phyloP scores from a whole-genome alignment of 1,140 invertebrate genomes.

The Apis mellifera region Amel_HAv3.1 CM009938.2:4347501-4348000 shows the following conservation, averaged over 20 bases:
- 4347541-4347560: constrained; percentile 42
- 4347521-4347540: constrained; percentile 49
- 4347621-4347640: constrained; percentile 40
- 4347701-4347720: too few relatives aligned
- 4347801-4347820: not conserved
- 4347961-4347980: too few relatives aligned
- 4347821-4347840: not conserved
- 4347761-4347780: constrained; percentile 46
- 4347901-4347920: too few relatives aligned
- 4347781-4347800: constrained; percentile 11
- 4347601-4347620: constrained; percentile 32
- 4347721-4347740: constrained; percentile 23
- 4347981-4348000: too few relatives aligned
- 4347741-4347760: constrained; percentile 39
- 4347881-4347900: too few relatives aligned
- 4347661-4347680: not conserved
- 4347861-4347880: too few relatives aligned
- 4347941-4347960: too few relatives aligned
- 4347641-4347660: constrained; percentile 35
- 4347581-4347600: constrained; percentile 53
- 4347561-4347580: constrained; percentile 40
- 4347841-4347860: not conserved
- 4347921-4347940: too few relatives aligned
- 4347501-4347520: constrained; percentile 44
- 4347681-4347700: too few relatives aligned